A percentile compares a stretch with the other conserved stretches of the same genome.
Conservation (phyloP, 2,113 vertebrate genomes). For the Rattus norvegicus region GRCr8 NC_086023.1:145335001-145335500, state of each 20-base stretch:
- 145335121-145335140: constrained; percentile 33
- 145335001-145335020: background rate
- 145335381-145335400: constrained; percentile 35
- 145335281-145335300: constrained; percentile 3
- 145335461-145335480: constrained; percentile 17
- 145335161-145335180: constrained; percentile 48
- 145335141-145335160: background rate
- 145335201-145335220: constrained; percentile 10
- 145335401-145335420: constrained; percentile 12
- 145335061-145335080: constrained; percentile 19
- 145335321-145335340: background rate
- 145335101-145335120: background rate
- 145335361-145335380: constrained; percentile 17
- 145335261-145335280: background rate
- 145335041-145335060: background rate
- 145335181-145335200: constrained; percentile 57
- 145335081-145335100: background rate
- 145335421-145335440: constrained; percentile 4
- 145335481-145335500: constrained; percentile 51
- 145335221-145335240: constrained; percentile 58
- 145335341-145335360: constrained; percentile 30
- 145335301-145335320: constrained; percentile 52
- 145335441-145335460: constrained; percentile 18
- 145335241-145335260: constrained; percentile 68
- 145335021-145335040: background rate